phyloP scores from a whole-genome alignment of 2,797 vertebrate species.

The Neosilurus hyrtlii region DNA sequence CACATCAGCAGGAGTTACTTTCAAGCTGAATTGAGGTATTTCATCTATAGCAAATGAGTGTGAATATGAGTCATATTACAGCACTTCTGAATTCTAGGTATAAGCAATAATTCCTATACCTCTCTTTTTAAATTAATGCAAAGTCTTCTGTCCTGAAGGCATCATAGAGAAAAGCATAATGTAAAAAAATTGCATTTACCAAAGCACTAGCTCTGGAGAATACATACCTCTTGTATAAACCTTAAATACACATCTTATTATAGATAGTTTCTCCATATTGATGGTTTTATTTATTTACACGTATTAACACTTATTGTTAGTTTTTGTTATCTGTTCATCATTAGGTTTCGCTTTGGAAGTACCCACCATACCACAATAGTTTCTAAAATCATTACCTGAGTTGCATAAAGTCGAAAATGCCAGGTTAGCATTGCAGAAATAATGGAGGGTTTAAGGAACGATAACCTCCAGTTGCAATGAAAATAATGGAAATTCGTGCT shows the following conservation, averaged over 20 bases:
- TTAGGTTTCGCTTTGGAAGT: neutral
- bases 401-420: too few relatives aligned
- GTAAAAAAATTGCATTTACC: neutral
- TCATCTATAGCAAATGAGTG: neutral
- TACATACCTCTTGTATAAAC: neutral
- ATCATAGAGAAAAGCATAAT: neutral
- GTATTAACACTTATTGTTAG: too few relatives aligned
- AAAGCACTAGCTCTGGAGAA: neutral
- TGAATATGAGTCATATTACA: neutral
- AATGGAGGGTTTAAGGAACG: too few relatives aligned
- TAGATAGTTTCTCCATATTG: neutral
- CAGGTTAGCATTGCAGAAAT: too few relatives aligned
- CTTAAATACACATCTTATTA: neutral
- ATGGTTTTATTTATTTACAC: neutral
- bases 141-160: neutral
- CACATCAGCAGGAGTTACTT: slow-evolving; percentile 1
- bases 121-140: neutral
- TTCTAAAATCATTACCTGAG: too few relatives aligned
- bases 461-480: too few relatives aligned
- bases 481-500: too few relatives aligned
- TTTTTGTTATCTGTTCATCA: neutral
- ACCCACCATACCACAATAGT: neutral
- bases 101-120: neutral
- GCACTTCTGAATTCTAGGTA: neutral
- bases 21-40: neutral